Base-by-base conservation (phyloP, 2,113 vertebrate species). In the Macrotus californicus region DNA sequence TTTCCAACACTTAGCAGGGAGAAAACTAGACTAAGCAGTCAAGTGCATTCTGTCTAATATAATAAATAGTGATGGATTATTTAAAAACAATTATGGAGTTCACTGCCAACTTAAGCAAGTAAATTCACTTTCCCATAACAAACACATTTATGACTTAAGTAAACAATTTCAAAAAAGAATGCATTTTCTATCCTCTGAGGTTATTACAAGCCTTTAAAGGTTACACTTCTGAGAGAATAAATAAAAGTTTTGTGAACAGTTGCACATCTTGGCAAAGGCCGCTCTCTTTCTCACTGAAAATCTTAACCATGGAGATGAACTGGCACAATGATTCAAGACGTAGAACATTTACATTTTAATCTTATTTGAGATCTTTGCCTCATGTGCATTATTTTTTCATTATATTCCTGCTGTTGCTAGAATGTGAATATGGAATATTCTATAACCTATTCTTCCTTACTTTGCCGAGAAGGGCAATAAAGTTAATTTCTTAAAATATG, bases 81-180 rank as follows among this genome's bases (percentile, higher is more conserved):
- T 94, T 94, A 79, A 67, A 73, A 21, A 75, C 11, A 93, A 39
- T 91, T 56, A 64, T 39, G 36, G 80, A 69, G 2, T 41, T 77
- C 21, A 72, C 14, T 43, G 54, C 50, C 56, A 72, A 70, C 36
- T 69, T 91, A 80, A 10, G 22, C 59, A 89, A 70, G 24, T 77
- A 83, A 72, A 94, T 77, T 95, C 69, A 61, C 21, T 94, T 94
- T 96, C 59, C 34, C n/a, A 67, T 85, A 88, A 80, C 52, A 91
- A 86, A 86, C 48, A 94, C n/a, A 80, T 48, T 90, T 89, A 48
- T 36, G 22, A 90, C 46, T 89, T 86, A 93, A 80, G 72, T 61
- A 87, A 93, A 86, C 12, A 69, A 41, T 77, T 72, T 92, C 69
- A 90, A 50, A 29, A 88, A 94, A 88, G 66, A 95, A 81, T 66